Conservation (phyloP, 2,888 invertebrate species). For the Brachyptera risi region DNA sequence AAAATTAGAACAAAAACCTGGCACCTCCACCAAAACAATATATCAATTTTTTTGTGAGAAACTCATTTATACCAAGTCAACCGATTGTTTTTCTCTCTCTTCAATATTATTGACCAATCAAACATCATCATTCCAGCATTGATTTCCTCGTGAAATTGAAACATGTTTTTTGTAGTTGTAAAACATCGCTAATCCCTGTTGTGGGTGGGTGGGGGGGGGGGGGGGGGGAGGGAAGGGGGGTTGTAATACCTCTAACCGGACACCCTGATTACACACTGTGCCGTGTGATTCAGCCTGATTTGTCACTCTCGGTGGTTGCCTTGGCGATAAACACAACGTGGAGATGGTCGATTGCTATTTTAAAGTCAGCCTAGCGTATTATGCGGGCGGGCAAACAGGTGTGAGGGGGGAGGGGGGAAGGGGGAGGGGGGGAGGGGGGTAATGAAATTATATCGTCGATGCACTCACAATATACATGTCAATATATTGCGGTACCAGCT, state of each 20-base stretch:
- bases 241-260: conserved; percentile 25
- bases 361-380: conserved; percentile 16
- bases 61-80: no score
- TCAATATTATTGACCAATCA: no score
- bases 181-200: conserved; percentile 21
- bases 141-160: conserved; percentile 16
- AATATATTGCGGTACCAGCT: no score
- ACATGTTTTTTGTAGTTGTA: conserved; percentile 25
- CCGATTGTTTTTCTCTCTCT: no score
- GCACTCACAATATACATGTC: not conserved
- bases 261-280: conserved; percentile 29
- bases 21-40: not conserved
- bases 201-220: no score
- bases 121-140: no score
- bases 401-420: conserved; percentile 3
- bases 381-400: not conserved
- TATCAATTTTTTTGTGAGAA: no score
- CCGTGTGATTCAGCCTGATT: conserved; percentile 41
- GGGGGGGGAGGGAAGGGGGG: no score
- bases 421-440: conserved; percentile 1
- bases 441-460: conserved; percentile 17
- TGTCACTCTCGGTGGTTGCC: conserved; percentile 48
- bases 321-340: conserved; percentile 49
- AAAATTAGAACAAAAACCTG: no score
- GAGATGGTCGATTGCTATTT: not conserved